Base-by-base conservation (phyloP, 2,797 vertebrate species). In the Pantherophis alleghaniensis region DNA sequence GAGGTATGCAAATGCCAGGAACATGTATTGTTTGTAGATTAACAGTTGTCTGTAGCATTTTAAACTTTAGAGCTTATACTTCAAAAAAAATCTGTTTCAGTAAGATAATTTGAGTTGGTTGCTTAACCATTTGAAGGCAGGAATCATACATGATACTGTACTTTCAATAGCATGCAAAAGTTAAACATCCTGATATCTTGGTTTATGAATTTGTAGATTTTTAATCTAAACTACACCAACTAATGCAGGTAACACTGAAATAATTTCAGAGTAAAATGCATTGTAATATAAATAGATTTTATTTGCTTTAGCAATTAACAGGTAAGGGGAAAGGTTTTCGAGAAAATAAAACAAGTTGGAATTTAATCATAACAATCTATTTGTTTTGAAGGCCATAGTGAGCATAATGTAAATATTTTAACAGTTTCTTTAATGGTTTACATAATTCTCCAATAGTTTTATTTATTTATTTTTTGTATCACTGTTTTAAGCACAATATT, bases 71-170 rank as follows among this genome's bases (percentile, higher is more conserved):
- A 96, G 92, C 93, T 95, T 60, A 90, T 83, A 86, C 93, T 87
- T 51, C 47, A 94, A 91, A 94, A 96, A 94, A 96, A 96, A 88
- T 96, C 97, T 95, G 95, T 93, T 18, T 22, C 95, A 95, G 88
- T 92, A 94, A 93, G 86, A 92, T 56, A 0, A 91, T 91, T 92
- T 91, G 93, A 69, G 90, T 92, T 88, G 60, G 5, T 89, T 92
- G 37, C 12, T 95, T 97, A 97, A 97, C 96, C 91, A 79, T 96
- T 97, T 94, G 90, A 32, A 94, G 94, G 37, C 93, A 90, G 94
- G 51, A 66, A 1, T 10, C 60, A 55, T 12, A 24, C 42, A 16
- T 56, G 42, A 88, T 91, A 47, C 79, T 56, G 60, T 91, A 53
- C 69, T 56, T 42, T 14, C 14, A 61, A 26, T 66, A 20, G 28